phyloP scores from a whole-genome alignment of 2,113 vertebrate species.

The Eurystomus gularis region DNA sequence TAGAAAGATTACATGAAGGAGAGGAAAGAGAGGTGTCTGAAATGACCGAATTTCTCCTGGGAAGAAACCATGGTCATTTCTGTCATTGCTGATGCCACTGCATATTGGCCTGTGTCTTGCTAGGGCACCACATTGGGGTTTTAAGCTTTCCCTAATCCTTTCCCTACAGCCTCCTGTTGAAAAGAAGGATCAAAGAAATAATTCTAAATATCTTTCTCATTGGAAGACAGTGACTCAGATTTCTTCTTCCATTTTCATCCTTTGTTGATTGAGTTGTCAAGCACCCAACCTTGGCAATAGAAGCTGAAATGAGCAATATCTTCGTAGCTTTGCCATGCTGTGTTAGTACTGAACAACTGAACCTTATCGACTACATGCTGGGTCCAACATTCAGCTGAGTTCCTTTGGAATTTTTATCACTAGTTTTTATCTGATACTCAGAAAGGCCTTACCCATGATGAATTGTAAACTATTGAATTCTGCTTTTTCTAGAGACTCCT shows the following conservation, averaged over 20 bases:
- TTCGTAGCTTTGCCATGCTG: slow-evolving; percentile 49
- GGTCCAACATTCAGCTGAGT: neutral
- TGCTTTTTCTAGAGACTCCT: neutral
- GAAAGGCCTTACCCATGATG: neutral
- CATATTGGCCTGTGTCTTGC: neutral
- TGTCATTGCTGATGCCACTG: neutral
- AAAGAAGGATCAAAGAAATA: slow-evolving; percentile 24
- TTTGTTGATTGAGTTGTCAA: slow-evolving; percentile 58
- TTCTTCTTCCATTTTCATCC: slow-evolving; percentile 39
- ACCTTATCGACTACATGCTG: slow-evolving; percentile 46
- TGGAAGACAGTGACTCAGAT: slow-evolving; percentile 35
- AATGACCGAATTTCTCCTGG: neutral
- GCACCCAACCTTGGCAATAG: slow-evolving; percentile 32
- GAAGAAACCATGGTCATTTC: neutral
- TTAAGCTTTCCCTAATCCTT: neutral
- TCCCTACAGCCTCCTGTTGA: neutral
- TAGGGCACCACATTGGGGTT: neutral
- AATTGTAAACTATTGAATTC: neutral
- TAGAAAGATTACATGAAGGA: neutral
- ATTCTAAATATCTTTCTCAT: slow-evolving; percentile 37
- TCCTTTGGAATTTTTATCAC: slow-evolving; percentile 42
- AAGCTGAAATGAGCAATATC: slow-evolving; percentile 48
- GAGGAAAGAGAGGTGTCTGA: neutral
- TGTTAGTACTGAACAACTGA: slow-evolving; percentile 49
- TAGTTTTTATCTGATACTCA: neutral